Percentiles rank a stretch among this genome's conserved stretches.
Evolutionary conservation across 1,140 invertebrate species (phyloP).

Genomic region (Camponotus pennsylvanicus): DNA sequence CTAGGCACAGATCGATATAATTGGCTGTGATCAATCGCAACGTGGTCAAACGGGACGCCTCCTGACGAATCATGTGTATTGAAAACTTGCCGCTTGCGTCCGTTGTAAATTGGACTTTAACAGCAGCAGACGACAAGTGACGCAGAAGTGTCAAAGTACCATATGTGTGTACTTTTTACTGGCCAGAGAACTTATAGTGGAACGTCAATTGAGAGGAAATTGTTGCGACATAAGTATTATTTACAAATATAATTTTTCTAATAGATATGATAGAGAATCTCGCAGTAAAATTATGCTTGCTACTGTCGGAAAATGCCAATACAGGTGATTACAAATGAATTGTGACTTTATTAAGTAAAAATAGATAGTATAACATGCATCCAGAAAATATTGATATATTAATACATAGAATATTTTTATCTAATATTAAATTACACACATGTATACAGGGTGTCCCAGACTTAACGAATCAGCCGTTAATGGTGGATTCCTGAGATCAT

Average conservation of each 20-base stretch:
- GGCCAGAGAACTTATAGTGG: neutral
- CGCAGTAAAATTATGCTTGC: conserved; percentile 82
- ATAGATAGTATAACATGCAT: neutral
- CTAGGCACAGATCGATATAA: no score
- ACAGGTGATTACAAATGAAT: conserved; percentile 72
- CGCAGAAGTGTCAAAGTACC: neutral
- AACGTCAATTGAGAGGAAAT: neutral
- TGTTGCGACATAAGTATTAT: neutral
- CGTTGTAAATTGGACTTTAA: no score
- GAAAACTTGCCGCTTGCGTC: no score
- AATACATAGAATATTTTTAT: neutral
- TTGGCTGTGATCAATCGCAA: no score
- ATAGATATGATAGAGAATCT: conserved; percentile 82
- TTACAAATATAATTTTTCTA: neutral
- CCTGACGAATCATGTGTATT: no score
- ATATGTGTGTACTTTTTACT: neutral
- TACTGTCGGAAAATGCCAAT: conserved; percentile 76
- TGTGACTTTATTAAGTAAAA: neutral
- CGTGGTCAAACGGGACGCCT: no score
- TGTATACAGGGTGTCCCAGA: no score
- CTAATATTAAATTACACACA: no score
- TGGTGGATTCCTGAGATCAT: no score
- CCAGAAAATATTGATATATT: neutral
- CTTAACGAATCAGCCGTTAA: no score
- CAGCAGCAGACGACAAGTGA: conserved; percentile 41